A percentile compares a stretch with the other conserved stretches of the same genome.
Evolutionary conservation across 2,888 invertebrate genomes (phyloP).

Genomic region (Aspidiotus destructor): DNA sequence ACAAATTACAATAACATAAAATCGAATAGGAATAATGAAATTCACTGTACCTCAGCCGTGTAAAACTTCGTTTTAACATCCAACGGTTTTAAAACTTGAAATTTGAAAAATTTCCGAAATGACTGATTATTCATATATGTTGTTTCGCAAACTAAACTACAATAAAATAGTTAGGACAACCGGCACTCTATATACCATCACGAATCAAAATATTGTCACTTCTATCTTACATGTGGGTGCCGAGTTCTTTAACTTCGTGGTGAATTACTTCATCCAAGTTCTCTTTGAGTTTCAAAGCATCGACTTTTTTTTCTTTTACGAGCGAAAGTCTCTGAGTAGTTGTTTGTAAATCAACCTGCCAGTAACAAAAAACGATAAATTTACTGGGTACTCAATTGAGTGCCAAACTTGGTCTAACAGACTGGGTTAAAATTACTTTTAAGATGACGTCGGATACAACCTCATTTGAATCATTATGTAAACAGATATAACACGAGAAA

Average conservation of each 20-base stretch:
- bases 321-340: constrained; percentile 75
- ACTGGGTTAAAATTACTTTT: constrained; percentile 50
- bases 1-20: neutral
- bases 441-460: constrained; percentile 71
- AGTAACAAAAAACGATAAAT: constrained; percentile 12
- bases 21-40: neutral
- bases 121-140: constrained; percentile 73
- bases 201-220: constrained; percentile 7
- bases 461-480: constrained; percentile 87
- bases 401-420: neutral
- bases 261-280: constrained; percentile 92
- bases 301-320: constrained; percentile 53
- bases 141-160: constrained; percentile 88
- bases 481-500: constrained; percentile 93
- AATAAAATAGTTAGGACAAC: constrained; percentile 38
- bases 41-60: constrained; percentile 63
- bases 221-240: constrained; percentile 77
- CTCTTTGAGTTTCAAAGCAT: constrained; percentile 59
- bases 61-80: constrained; percentile 99
- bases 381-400: no score
- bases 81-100: constrained; percentile 91
- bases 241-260: constrained; percentile 98
- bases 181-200: neutral
- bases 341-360: constrained; percentile 84
- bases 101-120: constrained; percentile 95